Evolutionary conservation across 2,797 vertebrate species (phyloP).

Genomic region (Acanthornis magna): DNA sequence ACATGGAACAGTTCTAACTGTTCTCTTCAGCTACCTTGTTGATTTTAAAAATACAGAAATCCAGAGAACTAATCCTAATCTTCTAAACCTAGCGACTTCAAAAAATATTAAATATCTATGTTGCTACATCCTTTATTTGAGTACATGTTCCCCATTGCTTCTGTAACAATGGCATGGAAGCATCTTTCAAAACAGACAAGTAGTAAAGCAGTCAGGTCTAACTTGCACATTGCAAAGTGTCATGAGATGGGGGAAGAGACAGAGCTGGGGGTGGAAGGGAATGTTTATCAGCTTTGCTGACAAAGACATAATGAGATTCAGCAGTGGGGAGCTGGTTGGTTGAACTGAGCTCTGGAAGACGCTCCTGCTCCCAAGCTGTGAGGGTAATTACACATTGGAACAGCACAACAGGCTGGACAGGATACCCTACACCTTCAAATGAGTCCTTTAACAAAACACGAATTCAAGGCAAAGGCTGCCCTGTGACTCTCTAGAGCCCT

Average conservation of each 20-base stretch:
- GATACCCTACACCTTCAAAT: background rate
- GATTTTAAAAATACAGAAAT: background rate
- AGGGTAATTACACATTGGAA: background rate
- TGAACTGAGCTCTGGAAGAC: background rate
- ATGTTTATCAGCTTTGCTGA: background rate
- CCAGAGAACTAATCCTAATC: background rate
- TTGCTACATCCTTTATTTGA: background rate
- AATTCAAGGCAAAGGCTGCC: background rate
- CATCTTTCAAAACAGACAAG: background rate
- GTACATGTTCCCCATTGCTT: background rate
- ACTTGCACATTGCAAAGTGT: background rate
- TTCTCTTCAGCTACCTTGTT: background rate
- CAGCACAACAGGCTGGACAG: background rate
- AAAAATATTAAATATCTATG: background rate
- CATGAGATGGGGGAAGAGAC: background rate
- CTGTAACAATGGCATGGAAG: background rate
- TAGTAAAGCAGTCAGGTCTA: background rate
- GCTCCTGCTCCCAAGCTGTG: background rate
- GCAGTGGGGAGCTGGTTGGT: background rate
- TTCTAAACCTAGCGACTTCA: background rate
- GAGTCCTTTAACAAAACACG: background rate
- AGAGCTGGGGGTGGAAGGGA: background rate
- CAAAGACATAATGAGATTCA: background rate
- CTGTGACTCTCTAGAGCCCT: background rate
- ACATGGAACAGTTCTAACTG: background rate